A percentile compares a stretch with the other conserved stretches of the same genome.
Evolutionary conservation across 2,797 vertebrate genomes (phyloP).

Genomic region (Ibycter americanus): DNA sequence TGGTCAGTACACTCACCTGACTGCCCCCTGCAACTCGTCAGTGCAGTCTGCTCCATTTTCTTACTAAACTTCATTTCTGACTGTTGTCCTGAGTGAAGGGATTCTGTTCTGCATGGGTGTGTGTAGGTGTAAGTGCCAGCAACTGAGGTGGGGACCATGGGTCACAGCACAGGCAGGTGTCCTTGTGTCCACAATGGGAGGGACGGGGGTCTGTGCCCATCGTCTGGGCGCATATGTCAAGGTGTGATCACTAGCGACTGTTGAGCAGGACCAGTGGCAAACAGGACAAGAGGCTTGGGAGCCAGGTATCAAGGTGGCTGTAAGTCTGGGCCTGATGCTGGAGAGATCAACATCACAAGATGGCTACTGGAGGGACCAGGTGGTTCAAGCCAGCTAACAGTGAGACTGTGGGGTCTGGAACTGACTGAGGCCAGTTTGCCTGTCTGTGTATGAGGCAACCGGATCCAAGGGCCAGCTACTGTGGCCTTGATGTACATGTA

Average conservation of each 20-base stretch:
- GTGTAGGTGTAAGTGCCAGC: not conserved
- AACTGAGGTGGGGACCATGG: not conserved
- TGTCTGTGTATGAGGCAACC: not conserved
- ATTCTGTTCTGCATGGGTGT: not conserved
- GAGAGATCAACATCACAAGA: not conserved
- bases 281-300: not conserved
- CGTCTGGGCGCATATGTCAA: not conserved
- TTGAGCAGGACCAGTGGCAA: not conserved
- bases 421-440: not conserved
- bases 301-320: not conserved
- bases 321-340: accelerated
- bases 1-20: not conserved
- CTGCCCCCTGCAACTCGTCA: accelerated
- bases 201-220: accelerated
- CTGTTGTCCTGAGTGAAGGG: not conserved
- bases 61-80: not conserved
- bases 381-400: not conserved
- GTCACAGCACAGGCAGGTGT: not conserved
- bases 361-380: not conserved
- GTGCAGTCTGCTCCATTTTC: not conserved
- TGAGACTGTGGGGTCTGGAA: not conserved
- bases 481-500: accelerated
- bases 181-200: accelerated
- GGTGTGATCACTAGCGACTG: not conserved
- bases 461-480: not conserved